Conservation (phyloP, 2,113 vertebrate species). For the Petroica traversi region DNA sequence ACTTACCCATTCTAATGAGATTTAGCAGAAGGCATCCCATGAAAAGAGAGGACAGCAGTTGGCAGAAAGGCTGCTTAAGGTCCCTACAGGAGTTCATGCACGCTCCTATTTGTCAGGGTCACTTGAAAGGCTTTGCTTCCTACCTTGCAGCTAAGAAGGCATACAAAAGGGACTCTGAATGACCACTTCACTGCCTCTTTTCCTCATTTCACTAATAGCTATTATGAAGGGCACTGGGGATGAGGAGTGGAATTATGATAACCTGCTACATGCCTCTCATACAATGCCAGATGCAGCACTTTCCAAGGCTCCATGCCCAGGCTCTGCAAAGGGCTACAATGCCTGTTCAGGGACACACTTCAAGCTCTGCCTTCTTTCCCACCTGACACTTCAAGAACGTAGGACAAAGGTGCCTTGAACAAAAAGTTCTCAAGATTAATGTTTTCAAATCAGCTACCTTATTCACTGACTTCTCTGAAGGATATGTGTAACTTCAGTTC, state of each 20-base stretch:
- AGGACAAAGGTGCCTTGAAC: neutral
- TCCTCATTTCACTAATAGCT: conserved; percentile 2
- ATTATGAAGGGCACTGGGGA: neutral
- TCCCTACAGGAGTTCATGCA: neutral
- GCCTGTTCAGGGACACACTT: neutral
- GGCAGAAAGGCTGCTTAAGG: neutral
- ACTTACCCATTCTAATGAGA: neutral
- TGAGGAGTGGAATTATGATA: neutral
- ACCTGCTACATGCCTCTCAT: neutral
- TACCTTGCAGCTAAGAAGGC: neutral
- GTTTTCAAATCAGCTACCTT: neutral
- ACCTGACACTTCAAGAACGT: neutral
- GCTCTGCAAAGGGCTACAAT: neutral
- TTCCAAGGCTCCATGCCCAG: neutral
- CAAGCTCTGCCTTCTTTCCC: neutral
- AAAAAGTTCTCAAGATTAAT: neutral
- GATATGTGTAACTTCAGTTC: neutral
- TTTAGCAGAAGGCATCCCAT: neutral
- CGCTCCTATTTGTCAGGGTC: neutral
- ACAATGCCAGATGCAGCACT: accelerated
- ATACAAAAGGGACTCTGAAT: neutral
- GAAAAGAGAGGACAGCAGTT: neutral
- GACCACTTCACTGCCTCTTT: neutral
- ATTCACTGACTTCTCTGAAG: neutral
- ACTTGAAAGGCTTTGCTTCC: neutral